These are phyloP conservation scores for Malacoctenus gilli DNA, from an alignment of 2,797 vertebrate genomes.

Conservation along the genomic window DNA sequence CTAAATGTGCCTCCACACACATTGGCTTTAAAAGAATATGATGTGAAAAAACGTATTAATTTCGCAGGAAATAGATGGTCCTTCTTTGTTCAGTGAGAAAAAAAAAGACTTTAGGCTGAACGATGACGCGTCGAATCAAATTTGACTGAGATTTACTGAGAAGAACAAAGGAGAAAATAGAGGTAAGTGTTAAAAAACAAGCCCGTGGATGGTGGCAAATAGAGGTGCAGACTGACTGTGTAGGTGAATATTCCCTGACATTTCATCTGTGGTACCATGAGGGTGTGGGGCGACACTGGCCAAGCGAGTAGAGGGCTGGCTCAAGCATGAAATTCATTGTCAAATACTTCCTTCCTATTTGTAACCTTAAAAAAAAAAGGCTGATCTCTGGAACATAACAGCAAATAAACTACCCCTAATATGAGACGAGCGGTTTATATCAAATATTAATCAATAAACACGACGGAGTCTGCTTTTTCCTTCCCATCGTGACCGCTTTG, in stretches of 20 bases:
- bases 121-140: too few species aligned
- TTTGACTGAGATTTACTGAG: not conserved
- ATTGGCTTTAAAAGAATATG: conserved; percentile 10
- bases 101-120: too few species aligned
- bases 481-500: conserved; percentile 44
- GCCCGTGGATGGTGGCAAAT: not conserved
- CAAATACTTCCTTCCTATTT: conserved; percentile 50
- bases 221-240: conserved; percentile 25
- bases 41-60: too few species aligned
- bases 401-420: conserved; percentile 37
- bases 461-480: conserved; percentile 34
- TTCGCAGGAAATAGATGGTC: too few species aligned
- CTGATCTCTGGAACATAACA: conserved; percentile 28
- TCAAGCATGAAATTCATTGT: conserved; percentile 68
- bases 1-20: conserved; percentile 1
- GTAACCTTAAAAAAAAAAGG: conserved; percentile 19
- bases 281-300: conserved; percentile 45
- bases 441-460: conserved; percentile 45
- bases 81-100: too few species aligned
- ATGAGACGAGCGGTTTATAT: conserved; percentile 32
- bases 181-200: conserved; percentile 1
- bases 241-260: conserved; percentile 63
- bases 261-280: conserved; percentile 61
- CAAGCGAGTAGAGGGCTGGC: conserved; percentile 40
- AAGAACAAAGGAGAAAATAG: not conserved